A percentile compares a stretch with the other conserved stretches of the same genome.
Evolutionary conservation across 2,797 vertebrate genomes (phyloP).

Genomic region (Macroramphosus scolopax): DNA sequence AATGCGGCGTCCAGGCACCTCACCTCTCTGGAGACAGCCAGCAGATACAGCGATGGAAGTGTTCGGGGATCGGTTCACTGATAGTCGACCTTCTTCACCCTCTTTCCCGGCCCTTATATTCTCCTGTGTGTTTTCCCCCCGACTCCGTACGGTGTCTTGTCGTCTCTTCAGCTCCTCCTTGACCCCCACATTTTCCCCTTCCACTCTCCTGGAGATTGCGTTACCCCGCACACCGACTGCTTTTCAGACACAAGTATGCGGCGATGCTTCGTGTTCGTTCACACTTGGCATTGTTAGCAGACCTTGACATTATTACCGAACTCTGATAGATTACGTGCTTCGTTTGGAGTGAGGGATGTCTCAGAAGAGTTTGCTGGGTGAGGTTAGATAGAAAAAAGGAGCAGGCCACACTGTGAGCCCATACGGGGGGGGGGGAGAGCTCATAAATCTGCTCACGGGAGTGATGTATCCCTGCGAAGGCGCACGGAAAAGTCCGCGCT

Average conservation of each 20-base stretch:
- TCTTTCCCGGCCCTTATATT: conserved; percentile 18
- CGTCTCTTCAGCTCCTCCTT: conserved; percentile 30
- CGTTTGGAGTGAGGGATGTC: conserved; percentile 45
- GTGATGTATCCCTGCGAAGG: conserved; percentile 20
- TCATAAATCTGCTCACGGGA: conserved; percentile 36
- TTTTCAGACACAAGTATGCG: conserved; percentile 38
- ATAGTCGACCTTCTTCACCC: conserved; percentile 33
- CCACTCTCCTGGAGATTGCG: conserved; percentile 37
- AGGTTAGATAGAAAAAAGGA: conserved; percentile 15
- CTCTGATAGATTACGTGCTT: conserved; percentile 50
- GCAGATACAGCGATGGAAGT: conserved; percentile 48
- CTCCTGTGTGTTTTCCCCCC: background rate
- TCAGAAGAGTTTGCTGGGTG: conserved; percentile 31
- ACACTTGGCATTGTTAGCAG: conserved; percentile 28
- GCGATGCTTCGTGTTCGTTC: conserved; percentile 31
- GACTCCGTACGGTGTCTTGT: conserved; percentile 22
- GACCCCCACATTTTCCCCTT: conserved; percentile 9
- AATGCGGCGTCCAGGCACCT: conserved; percentile 52
- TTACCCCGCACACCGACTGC: conserved; percentile 31
- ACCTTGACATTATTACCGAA: conserved; percentile 35
- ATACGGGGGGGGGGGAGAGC: conserved; percentile 11
- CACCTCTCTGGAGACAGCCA: conserved; percentile 45
- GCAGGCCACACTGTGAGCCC: conserved; percentile 11
- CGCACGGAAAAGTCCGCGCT: conserved; percentile 39
- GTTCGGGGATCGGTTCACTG: conserved; percentile 44